These are phyloP conservation scores for Brachypodius melanocephalos DNA, from an alignment of 2,113 vertebrate species.

Conservation along the genomic window DNA sequence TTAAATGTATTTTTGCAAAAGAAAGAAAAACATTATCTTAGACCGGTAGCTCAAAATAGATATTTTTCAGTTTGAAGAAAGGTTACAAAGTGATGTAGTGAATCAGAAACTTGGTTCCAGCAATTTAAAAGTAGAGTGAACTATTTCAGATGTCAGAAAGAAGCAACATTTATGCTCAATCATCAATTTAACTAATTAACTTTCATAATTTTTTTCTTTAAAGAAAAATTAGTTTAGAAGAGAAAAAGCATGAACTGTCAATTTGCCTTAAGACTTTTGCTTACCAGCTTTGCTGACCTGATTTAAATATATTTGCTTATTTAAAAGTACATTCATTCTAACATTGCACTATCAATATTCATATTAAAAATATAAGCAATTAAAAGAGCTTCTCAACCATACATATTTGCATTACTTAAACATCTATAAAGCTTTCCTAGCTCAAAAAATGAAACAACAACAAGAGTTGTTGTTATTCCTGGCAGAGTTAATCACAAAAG, in stretches of 20 bases:
- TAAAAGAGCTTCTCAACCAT: neutral
- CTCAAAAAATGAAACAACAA: neutral
- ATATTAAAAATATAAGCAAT: neutral
- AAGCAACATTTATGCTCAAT: neutral
- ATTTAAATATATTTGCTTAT: conserved; percentile 5
- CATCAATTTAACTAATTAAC: conserved; percentile 39
- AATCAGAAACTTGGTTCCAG: conserved; percentile 32
- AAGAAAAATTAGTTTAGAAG: conserved; percentile 15
- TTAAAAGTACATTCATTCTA: neutral
- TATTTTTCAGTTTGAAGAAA: conserved; percentile 14
- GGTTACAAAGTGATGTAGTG: neutral
- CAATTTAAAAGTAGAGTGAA: conserved; percentile 1
- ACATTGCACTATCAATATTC: neutral
- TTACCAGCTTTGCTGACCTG: conserved; percentile 14
- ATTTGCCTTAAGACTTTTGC: neutral
- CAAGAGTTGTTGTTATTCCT: neutral
- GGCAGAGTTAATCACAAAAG: neutral
- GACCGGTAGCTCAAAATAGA: neutral
- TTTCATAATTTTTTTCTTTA: neutral
- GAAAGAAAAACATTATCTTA: neutral
- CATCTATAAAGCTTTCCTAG: neutral
- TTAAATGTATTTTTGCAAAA: neutral
- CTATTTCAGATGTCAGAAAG: neutral
- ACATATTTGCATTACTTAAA: neutral
- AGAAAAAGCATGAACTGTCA: neutral